phyloP scores from a whole-genome alignment of 1,140 invertebrate genomes.

The Apis laboriosa region DNA sequence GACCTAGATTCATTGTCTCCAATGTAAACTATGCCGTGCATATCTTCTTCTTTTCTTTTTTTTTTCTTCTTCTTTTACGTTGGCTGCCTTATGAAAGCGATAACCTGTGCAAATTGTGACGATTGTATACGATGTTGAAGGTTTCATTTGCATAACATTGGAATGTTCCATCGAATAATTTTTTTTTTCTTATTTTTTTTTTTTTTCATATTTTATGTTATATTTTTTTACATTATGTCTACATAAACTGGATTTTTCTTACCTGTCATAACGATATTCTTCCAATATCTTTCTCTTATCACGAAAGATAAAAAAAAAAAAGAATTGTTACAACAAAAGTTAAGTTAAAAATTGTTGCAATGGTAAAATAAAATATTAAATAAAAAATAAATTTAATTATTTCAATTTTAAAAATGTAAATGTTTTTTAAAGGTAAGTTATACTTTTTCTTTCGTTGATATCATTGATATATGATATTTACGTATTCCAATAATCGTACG shows the following conservation, averaged over 20 bases:
- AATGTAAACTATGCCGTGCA: constrained; percentile 9
- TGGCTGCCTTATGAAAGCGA: background rate
- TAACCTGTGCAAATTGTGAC: background rate
- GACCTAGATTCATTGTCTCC: constrained; percentile 8
- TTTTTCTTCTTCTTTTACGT: background rate
- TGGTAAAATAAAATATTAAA: too few species aligned
- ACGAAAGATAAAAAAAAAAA: too few species aligned
- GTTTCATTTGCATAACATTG: background rate
- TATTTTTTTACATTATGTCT: background rate
- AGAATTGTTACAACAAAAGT: too few species aligned
- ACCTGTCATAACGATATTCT: too few species aligned
- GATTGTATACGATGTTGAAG: background rate
- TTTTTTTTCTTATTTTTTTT: background rate
- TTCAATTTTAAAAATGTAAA: too few species aligned
- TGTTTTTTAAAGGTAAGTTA: too few species aligned
- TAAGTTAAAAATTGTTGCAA: background rate
- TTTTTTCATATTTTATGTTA: background rate
- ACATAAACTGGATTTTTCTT: too few species aligned
- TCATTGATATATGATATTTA: background rate
- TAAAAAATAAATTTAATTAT: too few species aligned
- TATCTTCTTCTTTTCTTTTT: background rate
- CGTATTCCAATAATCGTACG: background rate
- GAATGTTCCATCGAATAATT: constrained; percentile 6
- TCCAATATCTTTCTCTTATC: too few species aligned
- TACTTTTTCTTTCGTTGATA: too few species aligned